phyloP scores from a whole-genome alignment of 2,888 invertebrate genomes.

The Amorpha juglandis region DNA sequence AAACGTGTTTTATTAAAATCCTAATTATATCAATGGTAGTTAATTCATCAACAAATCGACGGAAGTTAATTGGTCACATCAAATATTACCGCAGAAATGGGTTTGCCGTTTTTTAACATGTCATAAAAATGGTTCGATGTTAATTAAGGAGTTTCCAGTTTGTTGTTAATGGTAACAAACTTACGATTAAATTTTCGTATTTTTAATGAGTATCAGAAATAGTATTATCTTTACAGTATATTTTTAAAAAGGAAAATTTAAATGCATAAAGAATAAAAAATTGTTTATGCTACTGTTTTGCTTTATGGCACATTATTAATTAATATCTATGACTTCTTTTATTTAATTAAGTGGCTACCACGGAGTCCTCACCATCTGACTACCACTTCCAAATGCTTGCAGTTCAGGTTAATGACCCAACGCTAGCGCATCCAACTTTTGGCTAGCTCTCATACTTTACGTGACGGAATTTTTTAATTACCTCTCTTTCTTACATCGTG shows the following conservation, averaged over 20 bases:
- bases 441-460: slow-evolving; percentile 71
- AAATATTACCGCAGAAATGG: slow-evolving; percentile 11
- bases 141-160: not conserved
- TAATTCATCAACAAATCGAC: not conserved
- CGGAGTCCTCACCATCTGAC: slow-evolving; percentile 16
- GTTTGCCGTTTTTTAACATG: slow-evolving; percentile 7
- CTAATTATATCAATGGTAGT: slow-evolving; percentile 11
- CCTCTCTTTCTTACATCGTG: slow-evolving; percentile 54
- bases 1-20: slow-evolving; percentile 18
- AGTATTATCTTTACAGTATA: not conserved
- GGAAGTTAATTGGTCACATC: slow-evolving; percentile 13
- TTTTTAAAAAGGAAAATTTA: not conserved
- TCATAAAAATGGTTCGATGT: slow-evolving; percentile 9
- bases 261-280: not conserved
- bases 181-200: not conserved
- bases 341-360: slow-evolving; percentile 21
- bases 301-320: not conserved
- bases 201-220: slow-evolving; percentile 4
- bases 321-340: not conserved
- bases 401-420: slow-evolving; percentile 56
- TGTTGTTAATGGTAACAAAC: not conserved
- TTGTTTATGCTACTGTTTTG: not conserved
- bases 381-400: slow-evolving; percentile 46
- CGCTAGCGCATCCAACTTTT: slow-evolving; percentile 63
- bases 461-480: slow-evolving; percentile 75